Evolutionary conservation across 2,113 vertebrate species (phyloP), one percentile per base, ranked within the genome.

Genomic region (Brienomyrus longianalis): DNA sequence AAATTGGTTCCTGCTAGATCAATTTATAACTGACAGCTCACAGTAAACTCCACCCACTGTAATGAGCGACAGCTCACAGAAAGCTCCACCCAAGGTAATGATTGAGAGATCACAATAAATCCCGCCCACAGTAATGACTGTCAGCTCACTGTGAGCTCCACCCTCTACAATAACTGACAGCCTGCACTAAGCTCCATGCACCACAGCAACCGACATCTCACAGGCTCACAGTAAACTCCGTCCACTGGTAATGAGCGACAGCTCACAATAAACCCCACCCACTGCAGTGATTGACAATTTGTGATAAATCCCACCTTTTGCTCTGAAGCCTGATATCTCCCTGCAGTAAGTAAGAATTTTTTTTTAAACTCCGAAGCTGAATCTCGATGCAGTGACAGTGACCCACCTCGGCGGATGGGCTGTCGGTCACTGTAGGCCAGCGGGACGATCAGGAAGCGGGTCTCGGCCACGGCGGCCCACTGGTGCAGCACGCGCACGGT

Each of bases 391-490:
- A 13, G 23, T 5, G 50, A 19, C 27, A 52, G 11, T n/a, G 23
- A 27, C 97, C 97, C 93, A 99, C 98, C 98, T 93, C 96, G 96
- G 52, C 95, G 96, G 93, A 99, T 98, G 88, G 98, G 96, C 89
- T 98, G 97, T 91, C 95, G 96, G 92, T 97, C 98, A 43, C 95
- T 96, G 93, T 97, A 98, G n/a, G 97, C 96, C 92, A 97, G 94
- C 1, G 98, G 98, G 0, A 97, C 95, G 0, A 99, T 93, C 0
- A 99, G 96, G 95, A 99, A 99, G 92, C 94, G 97, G 83, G 97
- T 98, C 95, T 99, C 98, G 0, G 98, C 98, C 86, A 99, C 96
- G 0, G 97, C 97, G 39, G 97, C 97, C 98, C 98, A 99, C 94
- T 97, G 98, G 91, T 99, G 98, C 87, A 99, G 96, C 91, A 99